Evolutionary conservation across 1,140 invertebrate genomes (phyloP), one percentile per base, ranked within the genome.

Genomic region (Radopholus similis): DNA sequence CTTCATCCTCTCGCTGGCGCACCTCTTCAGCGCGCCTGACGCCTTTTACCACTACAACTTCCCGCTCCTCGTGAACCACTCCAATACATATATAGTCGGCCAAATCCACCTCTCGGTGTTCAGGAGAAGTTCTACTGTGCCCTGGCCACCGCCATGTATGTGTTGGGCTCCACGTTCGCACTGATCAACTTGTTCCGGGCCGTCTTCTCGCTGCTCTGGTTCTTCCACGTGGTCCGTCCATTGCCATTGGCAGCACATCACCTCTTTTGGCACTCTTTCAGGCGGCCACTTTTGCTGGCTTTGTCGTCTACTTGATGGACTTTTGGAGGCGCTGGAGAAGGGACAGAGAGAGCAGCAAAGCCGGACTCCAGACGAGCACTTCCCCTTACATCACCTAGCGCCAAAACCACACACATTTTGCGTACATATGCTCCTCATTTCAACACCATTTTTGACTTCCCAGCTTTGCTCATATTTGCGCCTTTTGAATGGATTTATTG

Each of bases 1-100:
- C 11, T 34, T 53, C n/a, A 32, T 68, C 30, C 35, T 68, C 13
- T 58, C 66, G n/a, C 13, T 57, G 18, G 62, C 28, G 28, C 54
- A 38, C 42, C 54, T 68, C 23, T 68, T 64, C 23, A 68, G 66
- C 47, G 66, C 66, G 15, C 66, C 66, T 4, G 66, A 68, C 47
- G 66, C 66, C 13, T 68, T 54, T 32, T 68, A 68, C 40, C 28
- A 54, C 18, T 68, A 68, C 49, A 68, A 68, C 28, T 68, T 68
- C 37, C n/a, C 28, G 5, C 30, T 68, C 8, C 34, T 68, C 18
- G 66, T 68, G 66, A 13, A 55, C n/a, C n/a, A n/a, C n/a, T n/a
- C n/a, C n/a, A n/a, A n/a, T n/a, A n/a, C n/a, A n/a, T 4, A 55
- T 13, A 53, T 57, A 64, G 18, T 23, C 18, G 60, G 9, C 13